phyloP scores from a whole-genome alignment of 2,797 vertebrate genomes.

The Thaleichthys pacificus region DNA sequence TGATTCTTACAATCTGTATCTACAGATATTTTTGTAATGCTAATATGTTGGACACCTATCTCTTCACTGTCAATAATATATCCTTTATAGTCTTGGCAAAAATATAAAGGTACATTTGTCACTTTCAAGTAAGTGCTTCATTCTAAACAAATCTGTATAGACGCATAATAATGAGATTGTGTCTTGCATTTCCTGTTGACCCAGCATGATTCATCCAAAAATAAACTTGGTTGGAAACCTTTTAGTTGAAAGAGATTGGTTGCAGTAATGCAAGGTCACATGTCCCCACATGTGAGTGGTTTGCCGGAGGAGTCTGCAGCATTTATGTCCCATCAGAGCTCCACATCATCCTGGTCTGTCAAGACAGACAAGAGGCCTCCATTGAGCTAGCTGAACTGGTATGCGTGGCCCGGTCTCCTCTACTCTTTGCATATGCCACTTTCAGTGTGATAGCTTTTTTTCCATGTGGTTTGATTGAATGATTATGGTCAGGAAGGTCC shows the following conservation, averaged over 20 bases:
- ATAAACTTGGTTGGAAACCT: not conserved
- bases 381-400: constrained; percentile 24
- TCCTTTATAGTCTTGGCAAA: not conserved
- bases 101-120: constrained; percentile 1
- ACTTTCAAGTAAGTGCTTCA: too few species aligned
- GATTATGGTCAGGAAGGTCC: constrained; percentile 61
- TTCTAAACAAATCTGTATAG: not conserved
- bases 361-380: not conserved
- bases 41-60: too few species aligned
- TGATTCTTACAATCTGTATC: too few species aligned
- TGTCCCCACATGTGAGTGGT: not conserved
- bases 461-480: constrained; percentile 59
- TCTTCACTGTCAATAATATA: not conserved
- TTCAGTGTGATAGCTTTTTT: constrained; percentile 42
- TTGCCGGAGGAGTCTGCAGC: not conserved
- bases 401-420: constrained; percentile 44
- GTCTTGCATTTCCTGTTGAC: not conserved
- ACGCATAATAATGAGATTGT: not conserved
- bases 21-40: too few species aligned
- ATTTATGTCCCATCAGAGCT: constrained; percentile 6
- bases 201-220: not conserved
- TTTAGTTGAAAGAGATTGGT: not conserved
- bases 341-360: not conserved
- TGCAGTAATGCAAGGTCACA: not conserved
- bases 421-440: constrained; percentile 55